Evolutionary conservation across 2,888 invertebrate genomes (phyloP).

Genomic region (Ganaspis brasiliensis): DNA sequence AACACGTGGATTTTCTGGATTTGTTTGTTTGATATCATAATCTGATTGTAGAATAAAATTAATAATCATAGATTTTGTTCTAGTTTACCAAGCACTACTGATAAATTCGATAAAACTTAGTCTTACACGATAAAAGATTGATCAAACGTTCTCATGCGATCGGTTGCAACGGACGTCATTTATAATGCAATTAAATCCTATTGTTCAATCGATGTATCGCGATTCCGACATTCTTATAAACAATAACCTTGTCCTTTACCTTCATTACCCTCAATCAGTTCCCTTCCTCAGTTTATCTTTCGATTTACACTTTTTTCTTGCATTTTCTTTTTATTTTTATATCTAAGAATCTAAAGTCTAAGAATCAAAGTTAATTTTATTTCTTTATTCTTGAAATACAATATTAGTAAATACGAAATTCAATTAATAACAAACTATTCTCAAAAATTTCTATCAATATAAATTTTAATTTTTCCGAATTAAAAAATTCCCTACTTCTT

Average conservation of each 20-base stretch:
- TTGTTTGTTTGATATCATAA: slow-evolving; percentile 2
- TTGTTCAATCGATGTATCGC: slow-evolving; percentile 18
- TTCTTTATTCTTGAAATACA: too few species aligned
- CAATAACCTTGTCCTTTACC: slow-evolving; percentile 60
- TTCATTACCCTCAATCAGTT: slow-evolving; percentile 39
- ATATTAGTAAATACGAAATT: too few species aligned
- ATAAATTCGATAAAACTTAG: slow-evolving; percentile 8
- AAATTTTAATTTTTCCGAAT: too few species aligned
- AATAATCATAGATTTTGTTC: slow-evolving; percentile 6
- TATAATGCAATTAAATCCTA: slow-evolving; percentile 72
- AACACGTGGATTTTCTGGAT: neutral
- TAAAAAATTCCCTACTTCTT: too few species aligned
- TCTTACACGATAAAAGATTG: slow-evolving; percentile 20
- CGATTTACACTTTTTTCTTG: neutral
- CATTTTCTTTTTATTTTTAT: slow-evolving; percentile 11
- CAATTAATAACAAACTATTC: too few species aligned
- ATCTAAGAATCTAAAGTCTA: neutral
- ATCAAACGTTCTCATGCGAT: slow-evolving; percentile 4
- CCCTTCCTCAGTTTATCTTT: neutral
- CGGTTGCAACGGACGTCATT: slow-evolving; percentile 61
- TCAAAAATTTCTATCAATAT: too few species aligned
- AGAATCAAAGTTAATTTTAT: neutral
- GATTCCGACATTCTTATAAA: slow-evolving; percentile 58
- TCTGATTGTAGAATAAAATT: slow-evolving; percentile 12
- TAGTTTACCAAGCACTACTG: neutral